A percentile compares a stretch with the other conserved stretches of the same genome.
Evolutionary conservation across 2,888 invertebrate species (phyloP).

Genomic region (Ochlodes sylvanus): DNA sequence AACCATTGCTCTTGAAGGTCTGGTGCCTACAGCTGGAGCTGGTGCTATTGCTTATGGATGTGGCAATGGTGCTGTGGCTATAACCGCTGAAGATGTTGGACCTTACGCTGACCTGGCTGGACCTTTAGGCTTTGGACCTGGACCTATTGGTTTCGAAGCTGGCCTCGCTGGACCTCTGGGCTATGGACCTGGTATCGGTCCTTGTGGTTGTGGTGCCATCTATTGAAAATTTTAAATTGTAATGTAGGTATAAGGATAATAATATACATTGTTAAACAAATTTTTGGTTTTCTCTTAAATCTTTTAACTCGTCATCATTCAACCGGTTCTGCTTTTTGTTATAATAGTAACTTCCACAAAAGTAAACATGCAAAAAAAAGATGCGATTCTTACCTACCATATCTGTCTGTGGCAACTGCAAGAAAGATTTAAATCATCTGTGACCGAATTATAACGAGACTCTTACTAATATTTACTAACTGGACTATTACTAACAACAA

Average conservation of each 20-base stretch:
- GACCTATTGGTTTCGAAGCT: conserved; percentile 16
- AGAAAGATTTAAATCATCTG: no score
- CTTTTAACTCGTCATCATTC: no score
- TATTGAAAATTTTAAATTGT: conserved; percentile 6
- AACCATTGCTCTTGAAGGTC: conserved; percentile 51
- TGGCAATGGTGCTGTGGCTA: conserved; percentile 26
- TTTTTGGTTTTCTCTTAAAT: neutral
- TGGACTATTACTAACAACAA: no score
- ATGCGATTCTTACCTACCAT: no score
- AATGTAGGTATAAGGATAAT: neutral
- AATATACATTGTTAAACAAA: neutral
- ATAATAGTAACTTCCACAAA: no score
- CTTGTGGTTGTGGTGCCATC: conserved; percentile 29
- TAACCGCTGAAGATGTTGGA: conserved; percentile 24
- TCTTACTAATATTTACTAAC: no score
- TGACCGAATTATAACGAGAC: no score
- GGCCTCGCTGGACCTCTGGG: conserved; percentile 23
- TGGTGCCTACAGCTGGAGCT: conserved; percentile 53
- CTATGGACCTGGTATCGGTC: conserved; percentile 13
- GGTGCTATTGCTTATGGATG: conserved; percentile 50
- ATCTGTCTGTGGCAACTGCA: no score
- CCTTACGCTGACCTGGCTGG: conserved; percentile 34
- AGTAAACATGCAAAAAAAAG: no score
- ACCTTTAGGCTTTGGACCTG: neutral
- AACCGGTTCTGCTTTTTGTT: no score